phyloP scores from a whole-genome alignment of 2,797 vertebrate species.

The Halcyon chelicuti region DNA sequence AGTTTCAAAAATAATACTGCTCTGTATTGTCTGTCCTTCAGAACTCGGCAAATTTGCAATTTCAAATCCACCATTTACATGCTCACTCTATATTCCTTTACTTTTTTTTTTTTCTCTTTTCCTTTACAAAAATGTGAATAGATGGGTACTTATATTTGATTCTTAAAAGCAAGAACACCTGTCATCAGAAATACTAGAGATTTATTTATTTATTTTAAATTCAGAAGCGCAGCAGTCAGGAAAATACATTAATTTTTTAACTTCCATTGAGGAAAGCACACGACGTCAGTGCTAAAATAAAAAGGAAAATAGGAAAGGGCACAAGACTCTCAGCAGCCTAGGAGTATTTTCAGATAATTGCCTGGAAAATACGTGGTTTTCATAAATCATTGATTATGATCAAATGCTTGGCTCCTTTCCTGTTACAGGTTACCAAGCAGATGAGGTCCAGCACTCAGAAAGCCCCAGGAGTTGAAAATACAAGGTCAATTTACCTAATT shows the following conservation, averaged over 20 bases:
- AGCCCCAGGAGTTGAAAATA: not conserved
- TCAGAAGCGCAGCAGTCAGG: not conserved
- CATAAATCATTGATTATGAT: not conserved
- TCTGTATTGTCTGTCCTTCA: not conserved
- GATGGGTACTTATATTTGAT: not conserved
- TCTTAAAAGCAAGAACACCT: not conserved
- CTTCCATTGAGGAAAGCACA: not conserved
- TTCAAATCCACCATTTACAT: not conserved
- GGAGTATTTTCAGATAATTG: not conserved
- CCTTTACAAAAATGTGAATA: not conserved
- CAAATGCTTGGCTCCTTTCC: not conserved
- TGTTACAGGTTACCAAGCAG: not conserved
- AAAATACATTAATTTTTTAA: not conserved
- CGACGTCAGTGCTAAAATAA: not conserved
- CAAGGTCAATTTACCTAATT: not conserved
- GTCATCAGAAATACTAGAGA: not conserved
- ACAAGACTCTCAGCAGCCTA: not conserved
- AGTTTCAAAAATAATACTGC: not conserved
- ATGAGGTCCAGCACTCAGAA: not conserved
- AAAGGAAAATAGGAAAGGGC: not conserved
- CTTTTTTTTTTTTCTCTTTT: not conserved
- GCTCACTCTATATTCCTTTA: not conserved
- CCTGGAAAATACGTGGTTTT: not conserved
- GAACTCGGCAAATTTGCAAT: not conserved
- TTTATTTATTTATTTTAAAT: not conserved